A percentile compares a stretch with the other conserved stretches of the same genome.
Evolutionary conservation across 2,888 invertebrate genomes (phyloP).

Genomic region (Caenorhabditis panamensis): DNA sequence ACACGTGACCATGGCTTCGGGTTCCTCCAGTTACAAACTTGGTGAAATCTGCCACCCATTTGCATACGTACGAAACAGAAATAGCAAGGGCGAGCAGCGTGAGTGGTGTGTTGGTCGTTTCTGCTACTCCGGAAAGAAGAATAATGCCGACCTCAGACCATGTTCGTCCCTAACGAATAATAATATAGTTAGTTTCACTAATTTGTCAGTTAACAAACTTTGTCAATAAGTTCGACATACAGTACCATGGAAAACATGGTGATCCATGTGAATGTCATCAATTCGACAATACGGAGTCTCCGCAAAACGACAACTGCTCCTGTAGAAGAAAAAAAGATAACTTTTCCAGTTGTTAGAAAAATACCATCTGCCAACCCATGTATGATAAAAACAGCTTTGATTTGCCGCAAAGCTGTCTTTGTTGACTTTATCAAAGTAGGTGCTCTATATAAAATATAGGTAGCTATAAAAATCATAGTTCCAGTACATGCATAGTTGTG

Average conservation of each 20-base stretch:
- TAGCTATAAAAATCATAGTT: constrained; percentile 82
- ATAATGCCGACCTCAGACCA: constrained; percentile 70
- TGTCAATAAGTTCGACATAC: constrained; percentile 80
- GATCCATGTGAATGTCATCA: constrained; percentile 84
- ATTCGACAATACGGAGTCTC: constrained; percentile 83
- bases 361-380: constrained; percentile 80
- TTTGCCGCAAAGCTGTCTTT: constrained; percentile 61
- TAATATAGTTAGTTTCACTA: too few relatives aligned
- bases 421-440: constrained; percentile 81
- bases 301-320: constrained; percentile 81
- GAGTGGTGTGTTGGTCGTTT: constrained; percentile 82
- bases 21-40: constrained; percentile 65
- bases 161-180: constrained; percentile 60
- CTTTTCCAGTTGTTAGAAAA: too few relatives aligned
- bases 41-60: constrained; percentile 67
- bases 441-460: constrained; percentile 82
- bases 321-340: constrained; percentile 15
- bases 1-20: constrained; percentile 67
- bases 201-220: too few relatives aligned
- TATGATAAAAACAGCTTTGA: constrained; percentile 81
- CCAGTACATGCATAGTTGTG: constrained; percentile 83
- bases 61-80: constrained; percentile 81
- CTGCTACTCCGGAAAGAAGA: constrained; percentile 74
- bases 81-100: constrained; percentile 83
- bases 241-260: constrained; percentile 82